A percentile compares a stretch with the other conserved stretches of the same genome.
phyloP scores from a whole-genome alignment of 2,888 invertebrate species.

The Caenorhabditis plicata region DNA sequence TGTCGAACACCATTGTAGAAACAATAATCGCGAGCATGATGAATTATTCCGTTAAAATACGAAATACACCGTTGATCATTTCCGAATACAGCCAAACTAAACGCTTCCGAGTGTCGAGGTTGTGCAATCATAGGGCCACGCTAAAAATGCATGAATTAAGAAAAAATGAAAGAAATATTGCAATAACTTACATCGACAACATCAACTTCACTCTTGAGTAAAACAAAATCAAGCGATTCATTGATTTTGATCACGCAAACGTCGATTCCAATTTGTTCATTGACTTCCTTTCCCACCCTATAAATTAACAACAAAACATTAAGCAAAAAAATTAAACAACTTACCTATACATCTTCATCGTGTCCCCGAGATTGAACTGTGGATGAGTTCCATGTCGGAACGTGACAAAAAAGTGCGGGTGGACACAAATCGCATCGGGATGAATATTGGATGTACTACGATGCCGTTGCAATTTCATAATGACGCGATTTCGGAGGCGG shows the following conservation, averaged over 20 bases:
- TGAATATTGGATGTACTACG: constrained; percentile 31
- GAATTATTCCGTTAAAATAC: constrained; percentile 24
- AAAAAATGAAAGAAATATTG: constrained; percentile 39
- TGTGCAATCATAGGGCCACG: constrained; percentile 17
- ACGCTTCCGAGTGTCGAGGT: constrained; percentile 30
- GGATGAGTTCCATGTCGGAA: constrained; percentile 34
- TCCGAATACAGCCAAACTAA: constrained; percentile 30
- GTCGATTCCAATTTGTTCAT: constrained; percentile 17
- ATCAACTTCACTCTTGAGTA: constrained; percentile 30
- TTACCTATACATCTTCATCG: constrained; percentile 32
- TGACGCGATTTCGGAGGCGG: constrained; percentile 33
- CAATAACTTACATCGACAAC: constrained; percentile 36
- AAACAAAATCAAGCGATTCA: constrained; percentile 27
- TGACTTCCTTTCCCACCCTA: constrained; percentile 15
- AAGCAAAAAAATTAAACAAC: constrained; percentile 17
- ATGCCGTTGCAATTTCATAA: constrained; percentile 28
- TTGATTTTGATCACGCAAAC: constrained; percentile 35
- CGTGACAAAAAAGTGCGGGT: constrained; percentile 30
- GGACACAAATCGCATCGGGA: constrained; percentile 31
- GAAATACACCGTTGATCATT: constrained; percentile 21
- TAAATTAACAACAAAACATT: constrained; percentile 27
- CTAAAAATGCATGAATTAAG: constrained; percentile 33
- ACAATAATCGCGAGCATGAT: constrained; percentile 22
- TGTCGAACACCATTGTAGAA: constrained; percentile 7
- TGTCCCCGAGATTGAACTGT: constrained; percentile 28